A percentile compares a stretch with the other conserved stretches of the same genome.
These are phyloP conservation scores for Chaetodon trifasciatus DNA, from an alignment of 2,797 vertebrate species.

Conservation along the genomic window DNA sequence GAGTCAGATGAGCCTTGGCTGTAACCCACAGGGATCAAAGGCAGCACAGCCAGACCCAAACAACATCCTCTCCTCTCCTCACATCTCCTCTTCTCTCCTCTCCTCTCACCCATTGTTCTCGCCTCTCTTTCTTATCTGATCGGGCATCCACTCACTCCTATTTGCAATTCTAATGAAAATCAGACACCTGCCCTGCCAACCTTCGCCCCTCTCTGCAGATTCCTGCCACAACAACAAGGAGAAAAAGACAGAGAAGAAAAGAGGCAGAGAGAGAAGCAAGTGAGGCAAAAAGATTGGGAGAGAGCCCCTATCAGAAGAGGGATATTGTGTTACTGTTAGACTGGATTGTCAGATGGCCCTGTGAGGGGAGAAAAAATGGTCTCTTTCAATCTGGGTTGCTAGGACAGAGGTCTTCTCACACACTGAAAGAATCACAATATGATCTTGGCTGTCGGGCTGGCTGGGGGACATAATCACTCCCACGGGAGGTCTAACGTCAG, in stretches of 20 bases:
- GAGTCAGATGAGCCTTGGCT: conserved; percentile 65
- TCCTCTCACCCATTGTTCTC: conserved; percentile 60
- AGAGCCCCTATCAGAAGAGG: conserved; percentile 81
- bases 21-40: conserved; percentile 63
- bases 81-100: conserved; percentile 28
- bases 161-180: conserved; percentile 98
- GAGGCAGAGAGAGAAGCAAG: conserved; percentile 57
- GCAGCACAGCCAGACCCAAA: conserved; percentile 66
- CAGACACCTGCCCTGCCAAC: conserved; percentile 92
- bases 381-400: conserved; percentile 84
- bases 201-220: conserved; percentile 84
- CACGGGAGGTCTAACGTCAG: conserved; percentile 71
- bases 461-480: conserved; percentile 74
- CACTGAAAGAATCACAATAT: conserved; percentile 77
- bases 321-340: conserved; percentile 86
- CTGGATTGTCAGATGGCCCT: conserved; percentile 87
- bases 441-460: conserved; percentile 78
- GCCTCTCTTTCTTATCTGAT: conserved; percentile 87
- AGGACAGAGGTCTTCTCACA: conserved; percentile 85
- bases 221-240: conserved; percentile 73
- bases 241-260: conserved; percentile 69
- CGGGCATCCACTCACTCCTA: conserved; percentile 85
- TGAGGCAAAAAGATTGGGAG: conserved; percentile 65
- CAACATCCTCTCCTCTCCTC: conserved; percentile 44
- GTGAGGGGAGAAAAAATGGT: conserved; percentile 81